Base-by-base conservation (phyloP, 2,797 vertebrate species). In the Knipowitschia caucasica region DNA sequence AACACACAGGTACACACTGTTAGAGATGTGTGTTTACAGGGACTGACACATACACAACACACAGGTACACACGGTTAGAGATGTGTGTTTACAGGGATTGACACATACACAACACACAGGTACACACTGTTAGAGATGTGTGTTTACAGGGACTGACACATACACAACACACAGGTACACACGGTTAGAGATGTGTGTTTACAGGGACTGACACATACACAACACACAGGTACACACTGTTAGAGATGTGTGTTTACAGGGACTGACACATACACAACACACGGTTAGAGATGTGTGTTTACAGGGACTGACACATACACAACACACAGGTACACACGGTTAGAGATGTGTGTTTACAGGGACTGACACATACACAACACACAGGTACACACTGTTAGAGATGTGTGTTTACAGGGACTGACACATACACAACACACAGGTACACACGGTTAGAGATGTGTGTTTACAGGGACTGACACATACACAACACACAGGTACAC, bases 381-480 rank as follows among this genome's bases (percentile, higher is more conserved):
- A 69, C 45, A 67, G 24, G 59, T 62, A 69, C 62, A 71, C 35
- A 75, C 23, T n/a, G n/a, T n/a, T n/a, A n/a, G n/a, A n/a, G n/a
- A n/a, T n/a, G n/a, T n/a, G n/a, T n/a, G n/a, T n/a, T n/a, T n/a
- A 83, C 81, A 71, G 86, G 84, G 64, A 86, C 86, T 89, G 81
- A 85, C 74, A n/a, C n/a, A n/a, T n/a, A n/a, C n/a, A n/a, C n/a
- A n/a, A n/a, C 62, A 86, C 73, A 69, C 45, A 67, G 24, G 59
- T 62, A 69, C 62, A 71, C 35, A 75, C 23, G n/a, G n/a, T n/a
- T n/a, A n/a, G n/a, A n/a, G n/a, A n/a, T n/a, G n/a, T n/a, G n/a
- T n/a, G n/a, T n/a, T n/a, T n/a, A 83, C 81, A 71, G 86, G 84
- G 64, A 86, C 86, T 89, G 81, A 85, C 74, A n/a, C n/a, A n/a